Evolutionary conservation across 2,113 vertebrate genomes (phyloP).

Genomic region (Grammomys dolichurus): DNA sequence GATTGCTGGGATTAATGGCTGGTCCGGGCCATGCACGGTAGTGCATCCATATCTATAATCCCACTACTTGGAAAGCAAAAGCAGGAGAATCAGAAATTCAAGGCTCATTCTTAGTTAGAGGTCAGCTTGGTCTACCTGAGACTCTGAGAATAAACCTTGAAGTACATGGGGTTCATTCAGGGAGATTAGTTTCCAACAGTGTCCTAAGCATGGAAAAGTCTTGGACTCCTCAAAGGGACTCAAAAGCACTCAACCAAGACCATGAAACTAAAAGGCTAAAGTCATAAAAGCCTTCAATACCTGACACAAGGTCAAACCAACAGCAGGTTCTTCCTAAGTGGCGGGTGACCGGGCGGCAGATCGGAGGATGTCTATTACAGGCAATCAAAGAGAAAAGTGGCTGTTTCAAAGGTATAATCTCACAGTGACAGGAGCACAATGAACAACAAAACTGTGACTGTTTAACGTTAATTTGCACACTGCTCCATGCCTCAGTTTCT

Average conservation of each 20-base stretch:
- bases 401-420: neutral
- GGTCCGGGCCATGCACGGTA: neutral
- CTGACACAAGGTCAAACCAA: neutral
- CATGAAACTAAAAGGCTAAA: slow-evolving; percentile 9
- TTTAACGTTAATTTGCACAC: neutral
- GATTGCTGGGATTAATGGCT: neutral
- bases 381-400: slow-evolving; percentile 29
- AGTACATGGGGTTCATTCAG: neutral
- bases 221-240: neutral
- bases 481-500: slow-evolving; percentile 19
- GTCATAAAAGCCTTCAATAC: slow-evolving; percentile 22
- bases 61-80: neutral
- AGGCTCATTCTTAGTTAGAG: neutral
- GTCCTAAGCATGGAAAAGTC: neutral
- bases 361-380: neutral
- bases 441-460: neutral
- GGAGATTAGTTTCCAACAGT: neutral
- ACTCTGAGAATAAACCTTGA: neutral
- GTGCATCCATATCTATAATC: neutral
- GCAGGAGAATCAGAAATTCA: neutral
- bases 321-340: slow-evolving; percentile 17
- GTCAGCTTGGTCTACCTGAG: neutral
- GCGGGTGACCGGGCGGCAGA: neutral
- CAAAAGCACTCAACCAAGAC: neutral
- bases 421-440: neutral